Evolutionary conservation across 1,140 invertebrate genomes (phyloP).

Genomic region (Drosophila sp.): DNA sequence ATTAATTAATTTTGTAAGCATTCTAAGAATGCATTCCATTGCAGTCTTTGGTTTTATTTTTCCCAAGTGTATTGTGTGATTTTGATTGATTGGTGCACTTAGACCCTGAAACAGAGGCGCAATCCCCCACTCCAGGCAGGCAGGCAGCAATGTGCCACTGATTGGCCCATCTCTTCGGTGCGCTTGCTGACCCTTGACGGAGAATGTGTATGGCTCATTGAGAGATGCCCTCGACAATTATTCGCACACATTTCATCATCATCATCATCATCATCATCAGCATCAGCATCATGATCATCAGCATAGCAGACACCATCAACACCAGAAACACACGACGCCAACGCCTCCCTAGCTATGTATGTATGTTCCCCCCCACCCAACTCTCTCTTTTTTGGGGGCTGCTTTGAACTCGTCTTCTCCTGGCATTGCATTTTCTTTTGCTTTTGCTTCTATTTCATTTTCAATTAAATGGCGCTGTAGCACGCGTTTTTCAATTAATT

Average conservation of each 20-base stretch:
- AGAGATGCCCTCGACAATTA: conserved; percentile 67
- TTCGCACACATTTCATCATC: conserved; percentile 69
- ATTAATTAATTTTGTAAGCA: neutral
- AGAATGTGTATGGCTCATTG: conserved; percentile 42
- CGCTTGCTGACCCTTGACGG: conserved; percentile 9
- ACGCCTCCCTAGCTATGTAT: conserved; percentile 5
- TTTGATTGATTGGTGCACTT: conserved; percentile 70
- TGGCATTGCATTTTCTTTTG: conserved; percentile 24
- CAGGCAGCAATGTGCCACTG: neutral
- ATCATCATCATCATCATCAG: conserved; percentile 26
- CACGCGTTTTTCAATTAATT: conserved; percentile 80
- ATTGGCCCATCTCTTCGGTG: neutral
- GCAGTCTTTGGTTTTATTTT: conserved; percentile 23
- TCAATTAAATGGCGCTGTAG: conserved; percentile 80
- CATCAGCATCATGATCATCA: conserved; percentile 3
- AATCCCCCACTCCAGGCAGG: too few species aligned
- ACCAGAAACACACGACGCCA: conserved; percentile 35
- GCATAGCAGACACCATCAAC: conserved; percentile 45
- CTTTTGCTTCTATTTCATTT: conserved; percentile 62
- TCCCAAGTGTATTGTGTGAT: conserved; percentile 13
- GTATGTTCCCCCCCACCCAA: neutral
- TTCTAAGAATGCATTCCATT: neutral
- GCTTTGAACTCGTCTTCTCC: conserved; percentile 44
- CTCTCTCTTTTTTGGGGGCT: conserved; percentile 20
- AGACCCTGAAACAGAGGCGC: conserved; percentile 6